phyloP scores from a whole-genome alignment of 2,888 invertebrate species.

The Lagria hirta region DNA sequence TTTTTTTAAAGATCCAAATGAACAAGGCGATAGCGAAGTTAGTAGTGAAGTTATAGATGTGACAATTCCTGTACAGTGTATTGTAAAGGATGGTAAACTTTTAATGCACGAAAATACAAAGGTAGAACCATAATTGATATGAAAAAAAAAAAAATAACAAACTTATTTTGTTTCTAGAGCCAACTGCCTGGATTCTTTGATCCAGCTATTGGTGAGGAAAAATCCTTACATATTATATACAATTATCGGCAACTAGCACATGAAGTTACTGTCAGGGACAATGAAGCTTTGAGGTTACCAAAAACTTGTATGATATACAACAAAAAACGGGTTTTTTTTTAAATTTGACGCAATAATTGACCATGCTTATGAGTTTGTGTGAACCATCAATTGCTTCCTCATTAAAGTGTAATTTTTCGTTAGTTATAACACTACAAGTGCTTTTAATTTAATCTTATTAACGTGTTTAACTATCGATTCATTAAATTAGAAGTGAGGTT shows the following conservation, averaged over 20 bases:
- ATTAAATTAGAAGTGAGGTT: too few species aligned
- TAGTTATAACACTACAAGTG: too few species aligned
- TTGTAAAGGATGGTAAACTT: constrained; percentile 88
- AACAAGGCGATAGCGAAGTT: constrained; percentile 37
- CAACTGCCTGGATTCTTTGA: constrained; percentile 97
- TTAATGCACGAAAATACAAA: constrained; percentile 82
- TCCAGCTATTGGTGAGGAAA: constrained; percentile 90
- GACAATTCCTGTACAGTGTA: constrained; percentile 91
- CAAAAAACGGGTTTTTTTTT: too few species aligned
- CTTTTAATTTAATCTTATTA: too few species aligned
- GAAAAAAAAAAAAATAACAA: background rate
- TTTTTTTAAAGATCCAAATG: constrained; percentile 32
- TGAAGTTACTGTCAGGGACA: constrained; percentile 76
- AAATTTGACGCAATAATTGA: too few species aligned
- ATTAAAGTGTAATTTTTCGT: too few species aligned
- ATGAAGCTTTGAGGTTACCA: constrained; percentile 78
- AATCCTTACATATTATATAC: constrained; percentile 84
- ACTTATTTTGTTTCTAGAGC: constrained; percentile 67
- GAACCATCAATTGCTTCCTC: too few species aligned
- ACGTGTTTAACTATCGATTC: too few species aligned
- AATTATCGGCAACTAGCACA: constrained; percentile 79
- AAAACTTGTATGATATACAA: constrained; percentile 62
- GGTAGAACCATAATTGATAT: constrained; percentile 56
- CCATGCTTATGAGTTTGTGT: too few species aligned
- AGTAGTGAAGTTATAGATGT: constrained; percentile 77